Evolutionary conservation across 2,797 vertebrate species (phyloP).

Genomic region (Pelodytes ibericus): DNA sequence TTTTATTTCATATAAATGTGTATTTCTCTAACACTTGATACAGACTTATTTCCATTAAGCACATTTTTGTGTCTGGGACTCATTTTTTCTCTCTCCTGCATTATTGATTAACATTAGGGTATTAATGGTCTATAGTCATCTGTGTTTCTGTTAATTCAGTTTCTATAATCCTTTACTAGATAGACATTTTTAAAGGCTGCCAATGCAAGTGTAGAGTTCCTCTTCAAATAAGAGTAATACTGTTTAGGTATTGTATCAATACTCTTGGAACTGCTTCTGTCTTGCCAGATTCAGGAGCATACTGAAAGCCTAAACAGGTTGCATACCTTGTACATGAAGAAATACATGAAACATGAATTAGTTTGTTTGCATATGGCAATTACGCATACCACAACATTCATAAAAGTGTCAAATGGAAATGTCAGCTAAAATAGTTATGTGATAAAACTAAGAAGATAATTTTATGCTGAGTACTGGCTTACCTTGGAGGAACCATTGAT

Average conservation of each 20-base stretch:
- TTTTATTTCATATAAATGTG: too few species aligned
- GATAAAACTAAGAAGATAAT: conserved; percentile 27
- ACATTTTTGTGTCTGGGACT: too few species aligned
- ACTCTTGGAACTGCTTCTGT: background rate
- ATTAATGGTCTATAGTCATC: too few species aligned
- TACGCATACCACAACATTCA: conserved; percentile 50
- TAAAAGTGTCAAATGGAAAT: conserved; percentile 54
- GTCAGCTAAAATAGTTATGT: conserved; percentile 34
- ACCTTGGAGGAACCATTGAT: conserved; percentile 47
- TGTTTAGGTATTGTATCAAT: background rate
- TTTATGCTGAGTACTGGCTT: conserved; percentile 37
- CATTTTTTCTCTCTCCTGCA: too few species aligned
- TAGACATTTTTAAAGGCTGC: conserved; percentile 21
- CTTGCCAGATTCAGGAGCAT: conserved; percentile 4
- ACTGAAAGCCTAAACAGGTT: conserved; percentile 22
- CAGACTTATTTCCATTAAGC: too few species aligned
- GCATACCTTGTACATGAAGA: conserved; percentile 5
- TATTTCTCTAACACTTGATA: too few species aligned
- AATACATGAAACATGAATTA: conserved; percentile 50
- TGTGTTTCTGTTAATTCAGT: too few species aligned
- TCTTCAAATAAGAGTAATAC: too few species aligned
- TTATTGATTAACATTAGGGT: too few species aligned
- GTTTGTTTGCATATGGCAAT: conserved; percentile 53
- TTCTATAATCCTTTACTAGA: background rate
- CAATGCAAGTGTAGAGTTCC: too few species aligned